Base-by-base conservation (phyloP, 2,797 vertebrate genomes). In the Sebastes taczanowskii region DNA sequence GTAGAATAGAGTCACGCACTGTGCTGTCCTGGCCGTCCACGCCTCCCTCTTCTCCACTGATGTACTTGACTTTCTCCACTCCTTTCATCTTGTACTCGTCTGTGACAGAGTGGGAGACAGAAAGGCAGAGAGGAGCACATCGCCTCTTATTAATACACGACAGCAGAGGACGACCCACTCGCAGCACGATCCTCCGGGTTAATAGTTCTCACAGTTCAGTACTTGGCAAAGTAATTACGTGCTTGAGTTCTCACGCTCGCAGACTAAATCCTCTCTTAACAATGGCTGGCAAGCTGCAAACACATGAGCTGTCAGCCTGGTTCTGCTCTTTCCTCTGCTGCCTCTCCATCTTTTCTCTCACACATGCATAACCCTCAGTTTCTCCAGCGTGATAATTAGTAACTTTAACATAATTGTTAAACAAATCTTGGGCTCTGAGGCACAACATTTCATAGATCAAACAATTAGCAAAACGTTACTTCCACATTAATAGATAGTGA, bases 1-100 rank as follows among this genome's bases (percentile, higher is more conserved):
- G 32, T 2, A 74, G 1, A 69, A 70, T 0, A 53, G 38, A 38
- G 11, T n/a, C 49, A 78, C 95, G 92, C 96, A 99, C 98, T 91
- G 97, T 97, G 95, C 97, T 97, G 92, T 99, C 98, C 93, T 98
- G 97, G 96, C 98, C 93, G 84, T 97, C 97, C 93, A 96, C 95
- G 92, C 96, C 96, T 76, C 97, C 97, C 92, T 98, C 98, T 70
- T 98, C 97, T 91, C 97, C 97, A 27, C 96, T 96, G 94, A 97
- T 96, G 96, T 97, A 99, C 95, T 99, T 99, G 93, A 98, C 97
- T 95, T 98, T 98, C 96, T 99, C 97, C 94, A 97, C 97, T 80
- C 95, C 97, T 95, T 98, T 99, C 95, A 97, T 96, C 94, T 97
- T 98, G 96, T 98, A 98, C 95, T 99, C 98, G 86, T 99, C 98